phyloP scores from a whole-genome alignment of 2,888 invertebrate genomes.

The Synergus itoensis region DNA sequence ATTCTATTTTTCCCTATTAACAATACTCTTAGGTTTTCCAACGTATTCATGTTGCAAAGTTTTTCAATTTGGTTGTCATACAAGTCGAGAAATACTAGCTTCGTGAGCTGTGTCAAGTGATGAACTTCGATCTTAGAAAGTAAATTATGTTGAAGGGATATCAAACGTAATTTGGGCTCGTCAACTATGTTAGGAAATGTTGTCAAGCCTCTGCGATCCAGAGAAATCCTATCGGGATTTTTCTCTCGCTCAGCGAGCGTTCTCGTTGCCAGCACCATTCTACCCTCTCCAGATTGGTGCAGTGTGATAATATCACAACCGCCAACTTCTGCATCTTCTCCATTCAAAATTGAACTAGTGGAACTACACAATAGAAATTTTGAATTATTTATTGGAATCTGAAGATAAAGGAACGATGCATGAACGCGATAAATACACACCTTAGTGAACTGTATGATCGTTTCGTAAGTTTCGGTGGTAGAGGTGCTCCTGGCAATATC shows the following conservation, averaged over 20 bases:
- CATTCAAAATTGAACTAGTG: conserved; percentile 63
- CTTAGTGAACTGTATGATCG: conserved; percentile 71
- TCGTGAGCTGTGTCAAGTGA: conserved; percentile 81
- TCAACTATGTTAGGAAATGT: conserved; percentile 90
- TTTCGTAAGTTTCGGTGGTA: conserved; percentile 71
- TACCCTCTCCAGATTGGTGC: conserved; percentile 82
- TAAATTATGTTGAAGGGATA: conserved; percentile 96
- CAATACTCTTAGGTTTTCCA: conserved; percentile 90
- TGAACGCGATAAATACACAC: conserved; percentile 51
- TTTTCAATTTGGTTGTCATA: conserved; percentile 97
- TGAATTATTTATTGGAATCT: too few species aligned
- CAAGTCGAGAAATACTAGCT: conserved; percentile 94
- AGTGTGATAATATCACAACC: conserved; percentile 72
- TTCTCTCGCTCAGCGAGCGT: conserved; percentile 88
- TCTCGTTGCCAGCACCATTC: conserved; percentile 85
- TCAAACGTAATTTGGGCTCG: conserved; percentile 88
- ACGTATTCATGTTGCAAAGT: conserved; percentile 87
- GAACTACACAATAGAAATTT: conserved; percentile 55
- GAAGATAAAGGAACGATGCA: too few species aligned
- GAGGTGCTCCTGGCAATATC: conserved; percentile 70
- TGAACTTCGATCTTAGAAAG: conserved; percentile 87
- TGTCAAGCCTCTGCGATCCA: conserved; percentile 91
- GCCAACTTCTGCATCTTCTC: conserved; percentile 70
- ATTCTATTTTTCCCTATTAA: conserved; percentile 95
- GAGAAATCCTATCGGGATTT: conserved; percentile 92